These are phyloP conservation scores for Drosophila koepferae DNA, from an alignment of 2,888 invertebrate genomes.

Conservation along the genomic window DNA sequence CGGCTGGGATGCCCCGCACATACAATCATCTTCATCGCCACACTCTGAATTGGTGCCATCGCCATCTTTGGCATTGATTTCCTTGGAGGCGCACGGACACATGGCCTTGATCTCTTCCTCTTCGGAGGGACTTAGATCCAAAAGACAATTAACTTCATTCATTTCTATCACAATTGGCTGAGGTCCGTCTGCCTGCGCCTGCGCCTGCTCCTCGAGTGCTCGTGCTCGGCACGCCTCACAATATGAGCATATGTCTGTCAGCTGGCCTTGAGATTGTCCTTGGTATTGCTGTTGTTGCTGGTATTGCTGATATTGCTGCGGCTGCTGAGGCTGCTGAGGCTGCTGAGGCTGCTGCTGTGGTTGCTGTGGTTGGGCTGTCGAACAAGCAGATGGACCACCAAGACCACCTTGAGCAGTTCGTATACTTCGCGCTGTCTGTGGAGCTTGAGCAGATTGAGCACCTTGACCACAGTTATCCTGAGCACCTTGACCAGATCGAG, in stretches of 20 bases:
- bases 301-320: not conserved
- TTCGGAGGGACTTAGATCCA: constrained; percentile 12
- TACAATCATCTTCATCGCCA: not conserved
- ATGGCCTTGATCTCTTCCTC: not conserved
- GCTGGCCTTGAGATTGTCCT: not conserved
- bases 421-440: not conserved
- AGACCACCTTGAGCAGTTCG: not conserved
- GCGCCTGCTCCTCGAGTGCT: not conserved
- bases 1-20: not conserved
- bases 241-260: not conserved
- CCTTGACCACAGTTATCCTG: not conserved
- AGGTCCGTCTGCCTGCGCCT: not conserved
- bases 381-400: not conserved
- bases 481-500: not conserved
- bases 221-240: not conserved
- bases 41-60: not conserved
- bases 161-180: constrained; percentile 27
- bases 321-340: not conserved
- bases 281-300: not conserved
- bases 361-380: not conserved
- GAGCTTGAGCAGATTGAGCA: not conserved
- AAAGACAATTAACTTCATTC: not conserved
- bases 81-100: constrained; percentile 3
- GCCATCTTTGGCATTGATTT: not conserved
- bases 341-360: not conserved